Conservation (phyloP, 2,113 vertebrate genomes). For the Sphyrna mokarran region DNA sequence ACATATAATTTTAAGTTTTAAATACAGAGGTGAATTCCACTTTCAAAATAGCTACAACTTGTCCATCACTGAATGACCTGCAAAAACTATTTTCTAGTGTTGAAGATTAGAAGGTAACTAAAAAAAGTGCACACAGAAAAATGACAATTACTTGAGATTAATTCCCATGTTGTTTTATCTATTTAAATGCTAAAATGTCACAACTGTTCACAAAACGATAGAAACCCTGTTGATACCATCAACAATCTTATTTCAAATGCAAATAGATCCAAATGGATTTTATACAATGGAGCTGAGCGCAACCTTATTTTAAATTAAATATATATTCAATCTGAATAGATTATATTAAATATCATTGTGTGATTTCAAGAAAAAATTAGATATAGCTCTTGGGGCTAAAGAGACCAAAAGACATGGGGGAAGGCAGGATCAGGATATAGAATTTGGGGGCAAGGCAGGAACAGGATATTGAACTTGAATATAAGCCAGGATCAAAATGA, state of each 20-base stretch:
- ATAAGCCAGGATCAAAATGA: too few relatives aligned
- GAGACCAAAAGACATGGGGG: too few relatives aligned
- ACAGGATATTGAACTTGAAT: too few relatives aligned
- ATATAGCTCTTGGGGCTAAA: too few relatives aligned
- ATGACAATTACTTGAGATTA: background rate
- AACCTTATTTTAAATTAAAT: background rate
- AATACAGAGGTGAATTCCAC: background rate
- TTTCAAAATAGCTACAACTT: background rate
- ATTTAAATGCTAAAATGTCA: background rate
- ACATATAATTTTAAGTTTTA: constrained; percentile 8
- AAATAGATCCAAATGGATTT: background rate
- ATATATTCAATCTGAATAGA: background rate
- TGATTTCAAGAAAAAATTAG: too few relatives aligned
- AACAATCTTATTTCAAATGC: constrained; percentile 17
- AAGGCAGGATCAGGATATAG: too few relatives aligned
- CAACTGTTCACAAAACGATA: background rate
- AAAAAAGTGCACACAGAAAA: background rate
- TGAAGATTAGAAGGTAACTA: background rate
- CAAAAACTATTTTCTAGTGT: background rate
- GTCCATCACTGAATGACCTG: background rate
- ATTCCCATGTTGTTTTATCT: background rate
- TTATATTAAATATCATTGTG: too few relatives aligned
- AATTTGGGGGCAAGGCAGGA: too few relatives aligned
- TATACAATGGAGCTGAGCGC: background rate
- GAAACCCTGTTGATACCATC: background rate